Evolutionary conservation across 2,113 vertebrate genomes (phyloP).

Genomic region (Neopipo cinnamomea): DNA sequence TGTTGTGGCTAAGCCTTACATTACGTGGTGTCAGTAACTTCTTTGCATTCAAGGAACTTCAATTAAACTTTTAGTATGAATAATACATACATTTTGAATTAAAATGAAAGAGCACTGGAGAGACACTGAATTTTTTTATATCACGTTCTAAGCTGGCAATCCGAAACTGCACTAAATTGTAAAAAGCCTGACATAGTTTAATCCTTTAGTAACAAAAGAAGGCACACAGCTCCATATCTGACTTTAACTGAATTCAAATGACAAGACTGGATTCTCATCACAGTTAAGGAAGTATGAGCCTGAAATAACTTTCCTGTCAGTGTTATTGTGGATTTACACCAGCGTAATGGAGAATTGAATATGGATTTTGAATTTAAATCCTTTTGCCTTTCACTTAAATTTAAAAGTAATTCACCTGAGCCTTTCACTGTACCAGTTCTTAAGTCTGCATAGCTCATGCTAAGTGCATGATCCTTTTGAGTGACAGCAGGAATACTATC

Average conservation of each 20-base stretch:
- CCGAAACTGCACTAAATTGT: background rate
- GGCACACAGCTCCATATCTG: background rate
- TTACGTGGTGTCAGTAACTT: background rate
- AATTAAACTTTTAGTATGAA: background rate
- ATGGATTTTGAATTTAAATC: slow-evolving; percentile 1
- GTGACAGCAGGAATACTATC: background rate
- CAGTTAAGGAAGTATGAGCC: background rate
- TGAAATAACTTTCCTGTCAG: background rate
- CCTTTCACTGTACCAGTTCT: background rate
- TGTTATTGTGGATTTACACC: background rate
- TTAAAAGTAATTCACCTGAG: background rate
- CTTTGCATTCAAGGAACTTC: background rate
- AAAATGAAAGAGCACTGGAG: background rate
- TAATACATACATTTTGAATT: background rate
- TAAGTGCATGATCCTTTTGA: background rate
- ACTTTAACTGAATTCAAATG: background rate
- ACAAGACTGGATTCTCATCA: background rate
- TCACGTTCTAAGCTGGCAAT: background rate
- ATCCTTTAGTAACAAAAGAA: background rate
- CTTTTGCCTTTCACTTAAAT: background rate
- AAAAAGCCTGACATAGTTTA: background rate
- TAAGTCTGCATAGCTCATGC: background rate
- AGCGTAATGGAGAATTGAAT: background rate
- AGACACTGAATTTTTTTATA: background rate
- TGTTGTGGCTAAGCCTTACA: background rate